Percentiles rank a stretch among this genome's conserved stretches.
phyloP scores from a whole-genome alignment of 2,888 invertebrate genomes.

The Dione juno region DNA sequence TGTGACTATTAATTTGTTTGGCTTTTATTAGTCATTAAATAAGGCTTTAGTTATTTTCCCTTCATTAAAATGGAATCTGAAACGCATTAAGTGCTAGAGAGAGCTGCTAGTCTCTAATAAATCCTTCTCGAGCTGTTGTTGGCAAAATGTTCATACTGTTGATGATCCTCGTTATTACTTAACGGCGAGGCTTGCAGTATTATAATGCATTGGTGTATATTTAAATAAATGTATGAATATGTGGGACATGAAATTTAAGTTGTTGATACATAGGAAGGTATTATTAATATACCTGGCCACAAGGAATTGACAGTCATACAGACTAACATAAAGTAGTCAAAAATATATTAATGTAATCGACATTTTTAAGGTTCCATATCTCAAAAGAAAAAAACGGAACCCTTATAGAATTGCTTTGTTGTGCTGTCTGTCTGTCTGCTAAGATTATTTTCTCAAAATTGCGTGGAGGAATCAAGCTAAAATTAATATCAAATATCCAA shows the following conservation, averaged over 20 bases:
- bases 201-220: not conserved
- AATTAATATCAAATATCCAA: no score
- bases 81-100: constrained; percentile 30
- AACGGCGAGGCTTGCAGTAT: not conserved
- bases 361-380: constrained; percentile 45
- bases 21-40: constrained; percentile 38
- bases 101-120: constrained; percentile 22
- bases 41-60: constrained; percentile 27
- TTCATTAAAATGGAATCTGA: constrained; percentile 39
- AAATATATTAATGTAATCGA: no score
- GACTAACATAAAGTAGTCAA: no score
- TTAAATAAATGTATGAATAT: no score
- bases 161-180: not conserved
- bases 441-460: no score
- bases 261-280: not conserved
- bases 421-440: no score
- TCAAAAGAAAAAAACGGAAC: no score
- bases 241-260: not conserved
- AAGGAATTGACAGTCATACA: no score
- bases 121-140: not conserved
- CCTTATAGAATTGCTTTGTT: no score
- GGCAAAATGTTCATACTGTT: not conserved
- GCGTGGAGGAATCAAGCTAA: no score
- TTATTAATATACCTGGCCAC: not conserved
- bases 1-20: constrained; percentile 28